Conservation (phyloP, 1,140 invertebrate genomes). For the Drosophila nikananu region DNA sequence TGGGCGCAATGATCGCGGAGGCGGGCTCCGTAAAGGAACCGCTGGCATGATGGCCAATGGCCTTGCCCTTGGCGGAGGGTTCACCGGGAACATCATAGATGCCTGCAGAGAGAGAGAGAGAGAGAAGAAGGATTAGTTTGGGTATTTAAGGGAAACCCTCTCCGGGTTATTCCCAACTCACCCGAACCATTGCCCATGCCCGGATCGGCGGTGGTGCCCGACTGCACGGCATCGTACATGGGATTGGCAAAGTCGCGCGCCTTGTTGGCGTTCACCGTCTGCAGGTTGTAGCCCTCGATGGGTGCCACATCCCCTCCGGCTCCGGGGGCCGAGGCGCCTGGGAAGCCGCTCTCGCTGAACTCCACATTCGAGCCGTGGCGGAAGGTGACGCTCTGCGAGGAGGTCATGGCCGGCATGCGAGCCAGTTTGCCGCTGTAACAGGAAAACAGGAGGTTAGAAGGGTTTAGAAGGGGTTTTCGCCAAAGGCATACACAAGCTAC, state of each 20-base stretch:
- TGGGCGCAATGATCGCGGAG: conserved; percentile 91
- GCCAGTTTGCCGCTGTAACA: conserved; percentile 90
- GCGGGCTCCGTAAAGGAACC: conserved; percentile 87
- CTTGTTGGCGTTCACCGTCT: conserved; percentile 91
- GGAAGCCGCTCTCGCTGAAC: conserved; percentile 90
- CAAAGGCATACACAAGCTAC: conserved; percentile 72
- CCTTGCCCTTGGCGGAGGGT: conserved; percentile 87
- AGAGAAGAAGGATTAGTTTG: not conserved
- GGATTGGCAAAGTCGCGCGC: conserved; percentile 97
- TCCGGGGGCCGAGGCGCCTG: conserved; percentile 75
- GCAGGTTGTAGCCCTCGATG: conserved; percentile 86
- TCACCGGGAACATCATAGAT: conserved; percentile 93
- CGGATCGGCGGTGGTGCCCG: conserved; percentile 85
- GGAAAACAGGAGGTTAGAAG: not conserved
- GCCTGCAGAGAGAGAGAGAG: conserved; percentile 81
- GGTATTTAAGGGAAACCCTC: not conserved
- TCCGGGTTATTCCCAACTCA: conserved; percentile 41
- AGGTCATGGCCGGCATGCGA: conserved; percentile 90
- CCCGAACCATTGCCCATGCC: conserved; percentile 88
- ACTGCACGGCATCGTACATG: conserved; percentile 95
- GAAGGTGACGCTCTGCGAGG: conserved; percentile 97
- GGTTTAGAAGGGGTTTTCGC: too few species aligned
- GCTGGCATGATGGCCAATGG: conserved; percentile 63
- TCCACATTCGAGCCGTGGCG: conserved; percentile 97
- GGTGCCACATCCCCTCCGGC: conserved; percentile 72